Percentiles rank a stretch among this genome's conserved stretches.
phyloP scores from a whole-genome alignment of 2,888 invertebrate genomes.

The Tuberolachnus salignus region DNA sequence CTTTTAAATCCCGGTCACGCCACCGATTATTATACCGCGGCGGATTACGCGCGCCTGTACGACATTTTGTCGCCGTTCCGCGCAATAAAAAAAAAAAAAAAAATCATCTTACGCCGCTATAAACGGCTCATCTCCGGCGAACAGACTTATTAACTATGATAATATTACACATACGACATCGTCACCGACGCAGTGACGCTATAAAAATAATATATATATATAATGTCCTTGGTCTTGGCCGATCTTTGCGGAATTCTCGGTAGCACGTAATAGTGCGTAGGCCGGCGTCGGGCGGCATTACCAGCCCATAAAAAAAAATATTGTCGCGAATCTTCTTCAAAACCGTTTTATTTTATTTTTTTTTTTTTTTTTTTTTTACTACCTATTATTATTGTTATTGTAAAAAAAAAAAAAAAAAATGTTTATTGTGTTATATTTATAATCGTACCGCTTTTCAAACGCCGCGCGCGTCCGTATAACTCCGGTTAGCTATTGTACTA shows the following conservation, averaged over 20 bases:
- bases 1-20: no score
- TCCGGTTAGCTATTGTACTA: background rate
- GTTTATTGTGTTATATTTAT: background rate
- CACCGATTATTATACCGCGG: no score
- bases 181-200: no score
- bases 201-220: background rate
- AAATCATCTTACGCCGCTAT: no score
- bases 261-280: constrained; percentile 19
- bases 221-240: constrained; percentile 23
- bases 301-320: constrained; percentile 20
- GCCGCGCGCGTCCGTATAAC: background rate
- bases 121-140: no score
- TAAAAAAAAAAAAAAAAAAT: background rate
- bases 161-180: no score
- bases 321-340: constrained; percentile 36
- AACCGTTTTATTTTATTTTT: background rate
- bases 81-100: no score
- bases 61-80: no score
- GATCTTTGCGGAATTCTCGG: constrained; percentile 8
- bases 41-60: no score
- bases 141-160: no score
- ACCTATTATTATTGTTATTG: background rate
- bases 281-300: background rate
- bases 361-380: background rate
- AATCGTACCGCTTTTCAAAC: constrained; percentile 7